A percentile compares a stretch with the other conserved stretches of the same genome.
Conservation (phyloP, 2,113 vertebrate species). For the Clarias batrachus region DNA sequence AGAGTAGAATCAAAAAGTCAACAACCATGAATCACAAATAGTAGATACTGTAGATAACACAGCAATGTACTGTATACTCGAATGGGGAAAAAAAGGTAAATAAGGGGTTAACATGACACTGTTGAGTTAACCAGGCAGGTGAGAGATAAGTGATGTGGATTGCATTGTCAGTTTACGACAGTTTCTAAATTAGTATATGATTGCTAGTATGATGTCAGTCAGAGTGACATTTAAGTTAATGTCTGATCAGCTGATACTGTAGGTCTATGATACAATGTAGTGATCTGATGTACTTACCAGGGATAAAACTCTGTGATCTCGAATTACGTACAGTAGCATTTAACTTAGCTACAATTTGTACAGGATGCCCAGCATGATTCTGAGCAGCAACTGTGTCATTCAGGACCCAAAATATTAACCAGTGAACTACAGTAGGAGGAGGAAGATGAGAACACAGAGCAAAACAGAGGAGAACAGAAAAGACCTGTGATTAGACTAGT, state of each 20-base stretch:
- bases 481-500: background rate
- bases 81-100: background rate
- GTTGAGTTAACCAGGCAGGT: background rate
- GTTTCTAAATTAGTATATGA: background rate
- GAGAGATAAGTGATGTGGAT: background rate
- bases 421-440: background rate
- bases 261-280: background rate
- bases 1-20: background rate
- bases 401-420: background rate
- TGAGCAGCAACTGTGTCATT: background rate
- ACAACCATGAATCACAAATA: background rate
- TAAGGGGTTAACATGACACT: background rate
- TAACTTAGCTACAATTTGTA: background rate
- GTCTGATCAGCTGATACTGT: background rate
- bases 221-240: background rate
- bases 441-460: background rate
- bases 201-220: background rate
- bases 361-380: background rate
- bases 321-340: background rate
- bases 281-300: background rate
- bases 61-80: background rate
- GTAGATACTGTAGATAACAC: background rate
- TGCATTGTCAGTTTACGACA: background rate
- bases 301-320: background rate
- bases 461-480: background rate